A percentile compares a stretch with the other conserved stretches of the same genome.
Conservation (phyloP, 2,113 vertebrate genomes). For the Aegotheles bennettii region DNA sequence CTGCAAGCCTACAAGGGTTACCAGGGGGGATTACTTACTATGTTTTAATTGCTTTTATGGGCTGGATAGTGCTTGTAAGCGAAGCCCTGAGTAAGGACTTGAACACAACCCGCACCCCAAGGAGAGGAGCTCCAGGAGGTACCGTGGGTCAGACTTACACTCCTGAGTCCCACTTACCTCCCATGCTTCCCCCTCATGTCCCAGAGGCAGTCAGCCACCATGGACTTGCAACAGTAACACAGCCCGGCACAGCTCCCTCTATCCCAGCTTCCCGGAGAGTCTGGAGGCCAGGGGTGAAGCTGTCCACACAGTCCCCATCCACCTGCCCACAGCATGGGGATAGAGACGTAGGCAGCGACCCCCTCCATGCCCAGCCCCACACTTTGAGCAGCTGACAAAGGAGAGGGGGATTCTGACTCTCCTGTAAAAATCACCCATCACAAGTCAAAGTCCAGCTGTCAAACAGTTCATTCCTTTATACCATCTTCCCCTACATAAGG, state of each 20-base stretch:
- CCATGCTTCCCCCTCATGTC: accelerated
- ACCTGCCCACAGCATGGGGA: not conserved
- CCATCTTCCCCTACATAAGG: conserved; percentile 27
- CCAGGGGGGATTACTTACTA: not conserved
- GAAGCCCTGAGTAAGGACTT: not conserved
- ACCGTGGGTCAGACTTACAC: not conserved
- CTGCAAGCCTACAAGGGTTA: not conserved
- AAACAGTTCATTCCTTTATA: conserved; percentile 36
- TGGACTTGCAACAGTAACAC: accelerated
- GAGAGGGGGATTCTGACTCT: not conserved
- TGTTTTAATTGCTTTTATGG: not conserved
- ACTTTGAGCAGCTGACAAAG: not conserved
- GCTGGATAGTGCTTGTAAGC: not conserved
- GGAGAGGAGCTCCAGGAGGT: not conserved
- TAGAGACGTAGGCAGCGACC: not conserved
- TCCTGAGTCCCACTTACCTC: accelerated
- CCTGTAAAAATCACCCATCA: not conserved
- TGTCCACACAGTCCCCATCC: accelerated
- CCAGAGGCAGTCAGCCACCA: not conserved
- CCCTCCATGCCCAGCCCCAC: accelerated
- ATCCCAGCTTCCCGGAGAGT: not conserved
- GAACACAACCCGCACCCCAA: not conserved
- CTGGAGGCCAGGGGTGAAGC: not conserved
- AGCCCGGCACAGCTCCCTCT: accelerated
- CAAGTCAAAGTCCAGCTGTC: conserved; percentile 33